Percentiles rank a stretch among this genome's conserved stretches.
Evolutionary conservation across 1,140 invertebrate species (phyloP).

Genomic region (Nebria ingens): DNA sequence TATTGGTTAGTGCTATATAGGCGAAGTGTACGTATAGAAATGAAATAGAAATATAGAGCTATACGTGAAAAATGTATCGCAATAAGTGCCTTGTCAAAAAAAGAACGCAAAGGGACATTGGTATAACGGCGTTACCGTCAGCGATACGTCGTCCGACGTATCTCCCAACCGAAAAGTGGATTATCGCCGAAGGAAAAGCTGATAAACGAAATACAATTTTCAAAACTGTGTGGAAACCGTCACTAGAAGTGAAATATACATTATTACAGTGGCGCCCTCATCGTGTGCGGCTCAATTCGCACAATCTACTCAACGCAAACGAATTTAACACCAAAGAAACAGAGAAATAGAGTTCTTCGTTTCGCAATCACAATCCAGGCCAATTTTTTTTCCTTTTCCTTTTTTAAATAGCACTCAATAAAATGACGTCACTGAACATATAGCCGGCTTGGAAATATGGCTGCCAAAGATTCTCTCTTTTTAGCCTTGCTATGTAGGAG

Average conservation of each 20-base stretch:
- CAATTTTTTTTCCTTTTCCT: slow-evolving; percentile 8
- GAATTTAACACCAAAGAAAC: slow-evolving; percentile 19
- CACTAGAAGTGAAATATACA: slow-evolving; percentile 21
- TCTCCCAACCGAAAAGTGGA: slow-evolving; percentile 16
- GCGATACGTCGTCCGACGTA: not conserved
- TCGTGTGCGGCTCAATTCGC: not conserved
- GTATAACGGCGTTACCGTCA: not conserved
- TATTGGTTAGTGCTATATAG: too few relatives aligned
- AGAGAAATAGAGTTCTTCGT: slow-evolving; percentile 8
- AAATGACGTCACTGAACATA: slow-evolving; percentile 26
- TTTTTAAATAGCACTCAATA: slow-evolving; percentile 25
- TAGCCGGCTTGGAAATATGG: slow-evolving; percentile 24
- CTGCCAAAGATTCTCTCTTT: slow-evolving; percentile 15
- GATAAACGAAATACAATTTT: slow-evolving; percentile 30
- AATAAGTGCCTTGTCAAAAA: slow-evolving; percentile 1
- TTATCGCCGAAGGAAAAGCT: slow-evolving; percentile 22
- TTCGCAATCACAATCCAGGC: not conserved
- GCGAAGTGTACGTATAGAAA: too few relatives aligned
- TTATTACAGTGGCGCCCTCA: slow-evolving; percentile 20
- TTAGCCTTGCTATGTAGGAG: not conserved
- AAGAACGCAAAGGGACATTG: not conserved
- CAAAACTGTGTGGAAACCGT: slow-evolving; percentile 29
- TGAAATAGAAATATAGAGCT: not conserved
- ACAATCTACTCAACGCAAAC: not conserved
- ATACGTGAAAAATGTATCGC: not conserved